phyloP scores from a whole-genome alignment of 1,140 invertebrate species.

The Aleiodes sp. region DNA sequence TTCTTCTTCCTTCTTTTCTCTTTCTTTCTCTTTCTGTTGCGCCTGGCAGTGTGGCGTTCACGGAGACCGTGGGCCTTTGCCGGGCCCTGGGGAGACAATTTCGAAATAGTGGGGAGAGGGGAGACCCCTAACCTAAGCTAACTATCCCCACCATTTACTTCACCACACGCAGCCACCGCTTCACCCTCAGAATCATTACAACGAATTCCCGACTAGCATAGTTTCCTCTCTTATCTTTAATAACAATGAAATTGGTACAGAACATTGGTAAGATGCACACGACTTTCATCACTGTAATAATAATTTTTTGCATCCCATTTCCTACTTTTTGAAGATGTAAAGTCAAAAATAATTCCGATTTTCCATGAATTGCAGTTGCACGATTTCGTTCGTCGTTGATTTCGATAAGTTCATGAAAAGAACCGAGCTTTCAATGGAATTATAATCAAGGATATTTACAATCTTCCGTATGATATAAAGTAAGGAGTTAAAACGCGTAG shows the following conservation, averaged over 20 bases:
- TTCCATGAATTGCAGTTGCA: too few relatives aligned
- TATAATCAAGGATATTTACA: too few relatives aligned
- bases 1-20: constrained; percentile 38
- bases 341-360: too few relatives aligned
- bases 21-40: constrained; percentile 32
- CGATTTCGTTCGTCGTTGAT: too few relatives aligned
- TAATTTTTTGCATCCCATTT: too few relatives aligned
- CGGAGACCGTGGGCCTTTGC: constrained; percentile 51
- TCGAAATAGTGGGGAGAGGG: constrained; percentile 34
- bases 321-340: too few relatives aligned
- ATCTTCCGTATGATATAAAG: too few relatives aligned
- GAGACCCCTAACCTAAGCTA: constrained; percentile 56
- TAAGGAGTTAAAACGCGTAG: too few relatives aligned
- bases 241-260: background rate
- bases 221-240: background rate
- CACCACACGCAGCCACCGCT: constrained; percentile 33
- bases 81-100: constrained; percentile 57
- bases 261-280: too few relatives aligned
- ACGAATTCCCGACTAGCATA: constrained; percentile 1
- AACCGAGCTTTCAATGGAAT: too few relatives aligned
- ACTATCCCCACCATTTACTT: constrained; percentile 41
- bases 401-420: too few relatives aligned
- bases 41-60: constrained; percentile 48
- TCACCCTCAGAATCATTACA: constrained; percentile 24
- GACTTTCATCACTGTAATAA: too few relatives aligned